Evolutionary conservation across 2,888 invertebrate genomes (phyloP), one percentile per base, ranked within the genome.

Genomic region (Griposia aprilina): DNA sequence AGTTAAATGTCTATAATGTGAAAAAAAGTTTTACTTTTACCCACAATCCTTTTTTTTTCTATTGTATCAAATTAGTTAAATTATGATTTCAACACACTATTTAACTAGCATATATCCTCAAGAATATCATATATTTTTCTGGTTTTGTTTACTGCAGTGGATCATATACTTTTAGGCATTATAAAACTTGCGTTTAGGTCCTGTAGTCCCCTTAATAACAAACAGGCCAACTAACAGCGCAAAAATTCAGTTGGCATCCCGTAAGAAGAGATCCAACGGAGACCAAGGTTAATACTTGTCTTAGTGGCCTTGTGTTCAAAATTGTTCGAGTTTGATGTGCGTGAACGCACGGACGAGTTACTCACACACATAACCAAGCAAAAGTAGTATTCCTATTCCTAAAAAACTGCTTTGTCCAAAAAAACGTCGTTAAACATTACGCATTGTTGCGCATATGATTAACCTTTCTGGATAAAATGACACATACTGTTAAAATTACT

Each of bases 381-480:
- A 26, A 59, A 59, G 15, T 15, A 59, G 15, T 59, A 59, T n/a
- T 26, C n/a, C 13, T 23, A 26, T 26, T 6, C 15, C 7, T 26
- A 36, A 36, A 36, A 36, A 36, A 36, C 3, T 36, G 30, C 30
- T 3, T n/a, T n/a, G 23, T n/a, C 52, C 5, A n/a, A 57, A 55
- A 23, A 55, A 55, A 55, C 23, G 23, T 10, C n/a, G n/a, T 13
- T n/a, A 11, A 57, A 57, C 57, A 26, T 59, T 59, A 26, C 26
- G 26, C 0, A 59, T 59, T 26, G 15, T 15, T 69, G 10, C 23
- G 13, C 8, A 48, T 57, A 13, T 30, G 13, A 74, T n/a, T 45
- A 57, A 73, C 17, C 4, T 11, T 73, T 48, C 55, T 30, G 17
- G 13, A 15, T 59, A 57, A 36, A 57, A 74, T 74, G 26, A 74